These are phyloP conservation scores for Tortrix viridana DNA, from an alignment of 2,888 invertebrate species.

Conservation along the genomic window DNA sequence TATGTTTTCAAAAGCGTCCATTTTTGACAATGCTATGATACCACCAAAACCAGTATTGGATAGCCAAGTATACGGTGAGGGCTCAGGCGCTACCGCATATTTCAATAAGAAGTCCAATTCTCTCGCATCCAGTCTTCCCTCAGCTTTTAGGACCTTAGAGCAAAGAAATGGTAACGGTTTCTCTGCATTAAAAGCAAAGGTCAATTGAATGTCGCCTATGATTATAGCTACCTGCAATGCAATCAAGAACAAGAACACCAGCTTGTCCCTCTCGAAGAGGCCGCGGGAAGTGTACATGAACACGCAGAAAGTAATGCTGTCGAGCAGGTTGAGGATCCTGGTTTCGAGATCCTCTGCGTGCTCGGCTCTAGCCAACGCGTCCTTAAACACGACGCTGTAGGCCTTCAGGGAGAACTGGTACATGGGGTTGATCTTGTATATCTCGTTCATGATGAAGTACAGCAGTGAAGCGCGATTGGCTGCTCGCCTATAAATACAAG, in stretches of 20 bases:
- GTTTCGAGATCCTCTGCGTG: constrained; percentile 87
- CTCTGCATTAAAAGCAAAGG: too few species aligned
- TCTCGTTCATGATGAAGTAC: constrained; percentile 96
- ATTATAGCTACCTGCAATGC: constrained; percentile 86
- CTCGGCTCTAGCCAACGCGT: constrained; percentile 89
- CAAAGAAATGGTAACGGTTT: background rate
- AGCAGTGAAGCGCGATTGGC: constrained; percentile 94
- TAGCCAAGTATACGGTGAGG: constrained; percentile 93
- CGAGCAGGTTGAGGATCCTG: constrained; percentile 91
- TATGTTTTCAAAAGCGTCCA: constrained; percentile 92
- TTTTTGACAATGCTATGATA: constrained; percentile 89
- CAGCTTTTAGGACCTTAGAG: constrained; percentile 71
- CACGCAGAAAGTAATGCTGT: constrained; percentile 94
- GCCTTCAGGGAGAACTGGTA: constrained; percentile 98
- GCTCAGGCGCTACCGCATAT: constrained; percentile 90
- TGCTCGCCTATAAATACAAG: constrained; percentile 84
- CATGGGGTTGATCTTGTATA: constrained; percentile 96
- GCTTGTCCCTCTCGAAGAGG: constrained; percentile 95
- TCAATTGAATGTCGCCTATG: too few species aligned
- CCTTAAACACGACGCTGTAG: constrained; percentile 95
- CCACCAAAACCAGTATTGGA: constrained; percentile 92
- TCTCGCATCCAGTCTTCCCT: constrained; percentile 87
- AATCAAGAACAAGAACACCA: constrained; percentile 95
- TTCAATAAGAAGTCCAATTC: constrained; percentile 95
- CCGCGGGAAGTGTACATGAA: constrained; percentile 95